phyloP scores from a whole-genome alignment of 2,888 invertebrate species.

The Xestia sexstrigata region DNA sequence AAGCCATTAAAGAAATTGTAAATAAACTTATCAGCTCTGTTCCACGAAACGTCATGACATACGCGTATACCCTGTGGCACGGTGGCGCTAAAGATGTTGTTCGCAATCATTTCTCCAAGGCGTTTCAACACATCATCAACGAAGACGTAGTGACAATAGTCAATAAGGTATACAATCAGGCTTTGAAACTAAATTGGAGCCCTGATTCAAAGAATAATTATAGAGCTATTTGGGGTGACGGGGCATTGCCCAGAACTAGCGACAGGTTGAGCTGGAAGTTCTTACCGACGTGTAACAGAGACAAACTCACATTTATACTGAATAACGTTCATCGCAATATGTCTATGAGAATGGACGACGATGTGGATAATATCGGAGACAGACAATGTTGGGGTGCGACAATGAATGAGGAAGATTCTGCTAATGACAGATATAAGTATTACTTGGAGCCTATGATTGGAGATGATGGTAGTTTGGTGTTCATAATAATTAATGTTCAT shows the following conservation, averaged over 20 bases:
- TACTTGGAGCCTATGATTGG: conserved; percentile 61
- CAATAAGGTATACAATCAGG: conserved; percentile 50
- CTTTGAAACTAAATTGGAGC: conserved; percentile 62
- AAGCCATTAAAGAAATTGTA: conserved; percentile 22
- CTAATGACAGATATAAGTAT: conserved; percentile 62
- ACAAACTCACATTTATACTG: conserved; percentile 67
- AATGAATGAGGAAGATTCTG: conserved; percentile 17
- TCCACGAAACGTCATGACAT: conserved; percentile 58
- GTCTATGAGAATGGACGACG: conserved; percentile 66
- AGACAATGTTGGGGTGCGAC: conserved; percentile 64
- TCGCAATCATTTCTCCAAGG: conserved; percentile 63
- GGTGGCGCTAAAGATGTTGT: conserved; percentile 58
- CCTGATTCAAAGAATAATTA: conserved; percentile 54
- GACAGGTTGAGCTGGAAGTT: conserved; percentile 68
- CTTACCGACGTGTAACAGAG: conserved; percentile 59
- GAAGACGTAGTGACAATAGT: conserved; percentile 61
- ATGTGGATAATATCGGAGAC: conserved; percentile 54
- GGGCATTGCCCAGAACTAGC: conserved; percentile 37
- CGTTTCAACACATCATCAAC: conserved; percentile 64
- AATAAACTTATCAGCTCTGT: conserved; percentile 52
- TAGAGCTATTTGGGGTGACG: conserved; percentile 66
- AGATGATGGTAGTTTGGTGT: conserved; percentile 58
- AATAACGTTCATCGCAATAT: conserved; percentile 61
- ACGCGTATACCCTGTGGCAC: conserved; percentile 70
- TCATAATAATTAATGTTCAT: conserved; percentile 65